Conservation (phyloP, 1,140 invertebrate species). For the Hycleus cichorii region DNA sequence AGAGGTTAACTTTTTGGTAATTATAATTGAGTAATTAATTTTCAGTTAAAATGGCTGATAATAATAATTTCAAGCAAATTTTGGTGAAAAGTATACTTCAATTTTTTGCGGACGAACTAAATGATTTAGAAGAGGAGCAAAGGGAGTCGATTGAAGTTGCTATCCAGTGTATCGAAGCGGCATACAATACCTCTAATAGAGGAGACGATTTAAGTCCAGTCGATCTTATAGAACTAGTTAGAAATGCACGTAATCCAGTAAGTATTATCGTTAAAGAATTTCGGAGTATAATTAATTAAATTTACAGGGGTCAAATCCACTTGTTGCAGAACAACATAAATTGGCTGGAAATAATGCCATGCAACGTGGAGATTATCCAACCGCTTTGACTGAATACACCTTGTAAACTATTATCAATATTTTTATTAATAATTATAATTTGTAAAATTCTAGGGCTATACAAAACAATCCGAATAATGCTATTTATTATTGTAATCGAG, state of each 20-base stretch:
- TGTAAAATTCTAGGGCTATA: slow-evolving; percentile 58
- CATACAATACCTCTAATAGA: slow-evolving; percentile 39
- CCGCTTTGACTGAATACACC: slow-evolving; percentile 71
- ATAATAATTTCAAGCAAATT: background rate
- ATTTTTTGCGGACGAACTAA: background rate
- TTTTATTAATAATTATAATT: background rate
- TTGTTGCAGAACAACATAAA: slow-evolving; percentile 61
- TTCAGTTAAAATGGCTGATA: too few species aligned
- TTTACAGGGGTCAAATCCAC: background rate
- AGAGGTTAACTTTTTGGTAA: too few species aligned
- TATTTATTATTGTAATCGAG: slow-evolving; percentile 92
- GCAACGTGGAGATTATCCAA: slow-evolving; percentile 71
- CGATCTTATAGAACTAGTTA: slow-evolving; percentile 17
- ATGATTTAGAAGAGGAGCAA: slow-evolving; percentile 20
- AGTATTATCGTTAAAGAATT: background rate
- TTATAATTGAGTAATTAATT: too few species aligned
- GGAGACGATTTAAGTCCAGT: slow-evolving; percentile 15
- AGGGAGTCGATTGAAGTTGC: slow-evolving; percentile 67
- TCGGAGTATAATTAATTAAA: background rate
- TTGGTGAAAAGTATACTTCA: background rate
- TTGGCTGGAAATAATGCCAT: slow-evolving; percentile 82
- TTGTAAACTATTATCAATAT: slow-evolving; percentile 45
- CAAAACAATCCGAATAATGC: slow-evolving; percentile 77
- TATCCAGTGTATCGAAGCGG: slow-evolving; percentile 67
- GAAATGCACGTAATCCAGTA: background rate